phyloP scores from a whole-genome alignment of 2,888 invertebrate species.

The Andrena camellia region DNA sequence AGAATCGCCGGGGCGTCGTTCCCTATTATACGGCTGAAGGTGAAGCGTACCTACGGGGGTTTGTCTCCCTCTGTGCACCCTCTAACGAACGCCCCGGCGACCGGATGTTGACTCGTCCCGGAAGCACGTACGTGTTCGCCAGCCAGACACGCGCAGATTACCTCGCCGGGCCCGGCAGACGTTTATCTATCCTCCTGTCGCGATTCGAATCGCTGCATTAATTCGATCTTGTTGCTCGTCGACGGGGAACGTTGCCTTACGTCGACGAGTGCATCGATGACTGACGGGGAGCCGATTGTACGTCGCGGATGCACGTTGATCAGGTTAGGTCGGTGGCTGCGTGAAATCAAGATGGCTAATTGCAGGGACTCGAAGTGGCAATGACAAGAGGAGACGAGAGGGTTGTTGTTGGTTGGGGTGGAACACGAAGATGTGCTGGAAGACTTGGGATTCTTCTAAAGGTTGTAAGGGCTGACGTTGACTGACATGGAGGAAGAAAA shows the following conservation, averaged over 20 bases:
- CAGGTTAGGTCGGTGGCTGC: neutral
- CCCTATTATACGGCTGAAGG: constrained; percentile 67
- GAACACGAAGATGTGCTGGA: too few species aligned
- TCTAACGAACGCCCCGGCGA: constrained; percentile 47
- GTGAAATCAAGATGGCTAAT: neutral
- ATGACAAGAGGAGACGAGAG: too few species aligned
- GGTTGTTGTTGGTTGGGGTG: too few species aligned
- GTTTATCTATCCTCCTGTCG: constrained; percentile 20
- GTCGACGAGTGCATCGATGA: neutral
- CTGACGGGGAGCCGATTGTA: neutral
- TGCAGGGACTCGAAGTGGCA: neutral
- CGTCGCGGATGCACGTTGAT: neutral
- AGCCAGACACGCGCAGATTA: constrained; percentile 49
- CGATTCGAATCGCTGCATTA: constrained; percentile 34
- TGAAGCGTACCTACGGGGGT: constrained; percentile 68
- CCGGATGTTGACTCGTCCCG: constrained; percentile 22
- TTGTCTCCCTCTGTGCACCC: constrained; percentile 50
- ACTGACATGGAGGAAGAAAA: too few species aligned
- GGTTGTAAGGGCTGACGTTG: too few species aligned
- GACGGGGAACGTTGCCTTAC: neutral
- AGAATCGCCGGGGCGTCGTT: constrained; percentile 69
- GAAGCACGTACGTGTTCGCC: constrained; percentile 30
- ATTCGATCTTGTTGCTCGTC: constrained; percentile 2
- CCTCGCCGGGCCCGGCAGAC: constrained; percentile 38
- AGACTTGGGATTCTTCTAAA: too few species aligned